A percentile compares a stretch with the other conserved stretches of the same genome.
phyloP scores from a whole-genome alignment of 1,140 invertebrate genomes.

The Metaphire vulgaris region DNA sequence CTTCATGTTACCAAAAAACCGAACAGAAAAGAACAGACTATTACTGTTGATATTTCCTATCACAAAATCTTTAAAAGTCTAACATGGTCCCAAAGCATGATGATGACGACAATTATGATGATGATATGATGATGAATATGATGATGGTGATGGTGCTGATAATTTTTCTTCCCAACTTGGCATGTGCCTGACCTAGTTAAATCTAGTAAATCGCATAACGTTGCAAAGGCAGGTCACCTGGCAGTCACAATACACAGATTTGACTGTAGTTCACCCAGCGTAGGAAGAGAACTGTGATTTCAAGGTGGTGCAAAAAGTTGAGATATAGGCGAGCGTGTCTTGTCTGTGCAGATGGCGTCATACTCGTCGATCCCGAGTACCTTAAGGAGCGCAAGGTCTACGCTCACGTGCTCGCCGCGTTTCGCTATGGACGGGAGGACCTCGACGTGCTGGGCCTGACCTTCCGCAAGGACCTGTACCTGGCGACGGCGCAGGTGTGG shows the following conservation, averaged over 20 bases:
- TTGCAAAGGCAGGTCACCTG: not conserved
- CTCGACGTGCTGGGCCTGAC: conserved; percentile 94
- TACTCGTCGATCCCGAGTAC: conserved; percentile 95
- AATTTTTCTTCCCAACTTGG: too few relatives aligned
- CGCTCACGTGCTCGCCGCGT: conserved; percentile 91
- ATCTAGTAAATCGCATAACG: not conserved
- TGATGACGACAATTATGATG: too few relatives aligned
- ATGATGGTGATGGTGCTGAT: too few relatives aligned
- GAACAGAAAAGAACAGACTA: too few relatives aligned
- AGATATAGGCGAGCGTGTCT: not conserved
- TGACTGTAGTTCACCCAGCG: not conserved
- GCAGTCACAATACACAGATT: too few relatives aligned
- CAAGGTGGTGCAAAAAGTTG: not conserved
- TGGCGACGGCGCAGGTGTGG: conserved; percentile 73
- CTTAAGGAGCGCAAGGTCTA: conserved; percentile 72
- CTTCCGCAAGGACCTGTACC: conserved; percentile 96
- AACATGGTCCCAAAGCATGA: too few relatives aligned
- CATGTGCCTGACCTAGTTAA: not conserved
- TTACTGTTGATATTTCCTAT: too few relatives aligned
- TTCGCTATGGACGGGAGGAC: conserved; percentile 96
- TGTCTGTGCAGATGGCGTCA: conserved; percentile 77
- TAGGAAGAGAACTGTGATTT: not conserved
- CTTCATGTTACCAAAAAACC: too few relatives aligned
- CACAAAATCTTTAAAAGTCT: too few relatives aligned
- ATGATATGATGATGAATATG: too few relatives aligned